phyloP scores from a whole-genome alignment of 53 echinoderm and acorn worm genomes.

The Pentamera pediparva region DNA sequence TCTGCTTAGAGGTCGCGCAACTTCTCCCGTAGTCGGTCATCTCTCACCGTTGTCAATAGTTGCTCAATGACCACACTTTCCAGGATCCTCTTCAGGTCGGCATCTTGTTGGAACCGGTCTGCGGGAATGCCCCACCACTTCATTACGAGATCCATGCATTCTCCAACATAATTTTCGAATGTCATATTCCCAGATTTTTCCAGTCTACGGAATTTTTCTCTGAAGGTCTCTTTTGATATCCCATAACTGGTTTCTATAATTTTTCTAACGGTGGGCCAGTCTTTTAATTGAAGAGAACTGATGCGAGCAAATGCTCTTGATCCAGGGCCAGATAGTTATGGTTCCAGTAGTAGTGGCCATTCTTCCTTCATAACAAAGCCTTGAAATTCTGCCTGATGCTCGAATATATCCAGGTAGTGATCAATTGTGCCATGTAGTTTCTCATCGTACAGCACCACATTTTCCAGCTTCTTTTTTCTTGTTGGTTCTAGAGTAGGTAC shows the following conservation, averaged over 20 bases:
- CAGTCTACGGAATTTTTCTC: conserved; percentile 7
- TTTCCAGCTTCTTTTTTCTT: conserved; percentile 7
- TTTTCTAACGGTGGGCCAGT: neutral
- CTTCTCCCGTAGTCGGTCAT: conserved; percentile 1
- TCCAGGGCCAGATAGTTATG: conserved; percentile 10
- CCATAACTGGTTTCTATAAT: conserved; percentile 4
- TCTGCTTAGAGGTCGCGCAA: neutral
- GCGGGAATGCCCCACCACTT: conserved; percentile 22
- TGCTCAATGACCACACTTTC: conserved; percentile 23
- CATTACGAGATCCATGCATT: conserved; percentile 5
- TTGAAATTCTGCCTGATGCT: conserved; percentile 26
- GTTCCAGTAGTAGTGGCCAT: conserved; percentile 3
- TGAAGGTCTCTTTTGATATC: conserved; percentile 1
- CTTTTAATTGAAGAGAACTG: neutral
- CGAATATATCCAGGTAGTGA: conserved; percentile 9
- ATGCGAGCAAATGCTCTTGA: conserved; percentile 8
- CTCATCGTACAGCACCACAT: neutral
- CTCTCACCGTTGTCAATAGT: neutral
- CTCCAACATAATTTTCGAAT: conserved; percentile 8
- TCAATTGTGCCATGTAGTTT: conserved; percentile 7
- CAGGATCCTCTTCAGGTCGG: neutral
- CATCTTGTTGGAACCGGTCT: neutral
- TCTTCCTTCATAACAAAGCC: neutral
- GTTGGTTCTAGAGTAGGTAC: neutral
- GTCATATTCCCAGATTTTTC: conserved; percentile 2